Base-by-base conservation (phyloP, 2,113 vertebrate genomes). In the Camelus dromedarius region DNA sequence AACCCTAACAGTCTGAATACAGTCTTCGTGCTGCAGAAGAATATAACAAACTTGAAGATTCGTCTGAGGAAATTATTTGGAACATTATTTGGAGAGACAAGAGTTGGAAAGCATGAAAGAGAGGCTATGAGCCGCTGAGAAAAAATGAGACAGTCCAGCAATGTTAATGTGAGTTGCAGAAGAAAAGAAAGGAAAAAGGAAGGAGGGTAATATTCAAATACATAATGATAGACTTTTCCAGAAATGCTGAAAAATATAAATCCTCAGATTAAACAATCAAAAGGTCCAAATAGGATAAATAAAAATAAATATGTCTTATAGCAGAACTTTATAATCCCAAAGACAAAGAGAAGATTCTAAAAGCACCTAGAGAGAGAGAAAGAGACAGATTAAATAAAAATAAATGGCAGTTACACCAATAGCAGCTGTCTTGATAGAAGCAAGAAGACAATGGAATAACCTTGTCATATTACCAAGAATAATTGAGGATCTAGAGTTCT, bases 341-440 rank as follows among this genome's bases (percentile, higher is more conserved):
- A 88, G 91, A 87, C 56, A 86, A 80, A 86, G 24, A 85, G 38
- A 84, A 84, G 42, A 54, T 81, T 18, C 85, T 80, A 54, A 79
- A 89, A 52, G 32, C 28, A 76, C 54, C 8, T 19, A 76, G 42
- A 91, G 20, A 70, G 20, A 82, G 52, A 83, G 28, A 85, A 12
- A 64, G 2, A 11, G 30, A 50, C 7, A 52, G 5, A 54, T 52
- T 35, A 69, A 10, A 26, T 60, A 38, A 54, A 80, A 69, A 18
- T 2, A 15, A 8, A 6, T 3, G 8, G 38, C 48, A 69, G 15
- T 62, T 56, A 24, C 4, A 67, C 3, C 12, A 38, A 14, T 12
- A 56, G 3, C 48, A 62, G 8, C 7, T 3, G n/a, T 28, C 30
- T 16, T 30, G 19, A 50, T 4, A 35, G 69, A 54, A 50, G 24